Conservation (phyloP, 2,888 invertebrate genomes). For the Hololepta plana region DNA sequence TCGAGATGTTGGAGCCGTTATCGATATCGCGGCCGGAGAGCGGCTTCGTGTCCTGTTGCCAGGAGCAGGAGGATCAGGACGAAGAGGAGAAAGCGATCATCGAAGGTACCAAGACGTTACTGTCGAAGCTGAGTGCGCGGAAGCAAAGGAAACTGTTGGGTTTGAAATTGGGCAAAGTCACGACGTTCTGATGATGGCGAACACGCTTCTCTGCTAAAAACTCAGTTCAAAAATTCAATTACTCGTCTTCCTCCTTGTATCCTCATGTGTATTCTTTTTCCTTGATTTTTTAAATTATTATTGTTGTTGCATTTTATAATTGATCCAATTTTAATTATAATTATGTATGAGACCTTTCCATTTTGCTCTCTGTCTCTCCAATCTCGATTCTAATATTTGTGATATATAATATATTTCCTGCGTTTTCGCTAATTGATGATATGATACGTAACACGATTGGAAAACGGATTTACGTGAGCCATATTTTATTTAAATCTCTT, state of each 20-base stretch:
- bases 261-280: too few species aligned
- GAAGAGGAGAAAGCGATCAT: constrained; percentile 44
- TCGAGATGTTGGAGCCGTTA: constrained; percentile 46
- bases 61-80: constrained; percentile 27
- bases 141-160: constrained; percentile 51
- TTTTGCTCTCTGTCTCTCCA: too few species aligned
- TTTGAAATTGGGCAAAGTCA: constrained; percentile 51
- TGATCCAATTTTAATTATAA: constrained; percentile 10
- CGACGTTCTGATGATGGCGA: constrained; percentile 39
- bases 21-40: constrained; percentile 58
- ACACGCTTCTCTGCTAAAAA: too few species aligned
- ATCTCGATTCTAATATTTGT: too few species aligned
- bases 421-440: too few species aligned
- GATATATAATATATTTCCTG: too few species aligned
- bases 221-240: too few species aligned
- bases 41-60: constrained; percentile 53
- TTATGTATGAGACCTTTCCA: constrained; percentile 7
- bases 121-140: constrained; percentile 49
- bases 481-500: too few species aligned
- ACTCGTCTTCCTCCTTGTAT: too few species aligned
- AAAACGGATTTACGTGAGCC: too few species aligned
- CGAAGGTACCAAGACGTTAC: constrained; percentile 46
- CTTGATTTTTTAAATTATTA: constrained; percentile 1
- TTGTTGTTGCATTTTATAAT: constrained; percentile 12
- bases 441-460: too few species aligned